A percentile compares a stretch with the other conserved stretches of the same genome.
Conservation (phyloP, 2,113 vertebrate genomes). For the Macquaria ambigua region DNA sequence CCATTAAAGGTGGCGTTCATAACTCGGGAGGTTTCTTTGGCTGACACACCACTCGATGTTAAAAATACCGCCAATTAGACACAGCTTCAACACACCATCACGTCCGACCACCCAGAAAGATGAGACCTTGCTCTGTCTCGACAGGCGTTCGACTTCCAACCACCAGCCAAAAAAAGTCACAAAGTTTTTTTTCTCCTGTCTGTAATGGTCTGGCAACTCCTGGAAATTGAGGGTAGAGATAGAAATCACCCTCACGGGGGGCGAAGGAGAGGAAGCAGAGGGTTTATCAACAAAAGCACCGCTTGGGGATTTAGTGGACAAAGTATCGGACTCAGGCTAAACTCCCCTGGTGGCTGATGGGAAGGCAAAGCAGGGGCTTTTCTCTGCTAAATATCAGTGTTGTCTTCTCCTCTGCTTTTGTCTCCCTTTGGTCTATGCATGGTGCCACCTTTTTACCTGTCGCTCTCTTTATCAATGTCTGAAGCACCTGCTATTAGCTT, state of each 20-base stretch:
- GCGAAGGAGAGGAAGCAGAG: conserved; percentile 16
- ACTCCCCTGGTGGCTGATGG: conserved; percentile 64
- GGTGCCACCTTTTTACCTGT: conserved; percentile 49
- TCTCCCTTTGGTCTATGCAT: conserved; percentile 43
- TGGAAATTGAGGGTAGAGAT: conserved; percentile 71
- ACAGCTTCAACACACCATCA: conserved; percentile 60
- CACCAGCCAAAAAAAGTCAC: conserved; percentile 34
- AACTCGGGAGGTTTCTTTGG: conserved; percentile 72
- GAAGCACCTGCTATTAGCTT: conserved; percentile 61
- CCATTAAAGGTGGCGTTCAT: conserved; percentile 81
- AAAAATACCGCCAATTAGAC: conserved; percentile 82
- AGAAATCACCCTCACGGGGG: conserved; percentile 53
- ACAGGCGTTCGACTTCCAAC: conserved; percentile 52
- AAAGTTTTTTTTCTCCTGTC: conserved; percentile 47
- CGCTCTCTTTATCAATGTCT: conserved; percentile 53
- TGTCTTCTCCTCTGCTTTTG: conserved; percentile 49
- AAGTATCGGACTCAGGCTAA: conserved; percentile 43
- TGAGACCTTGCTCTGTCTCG: conserved; percentile 59
- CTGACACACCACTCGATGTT: conserved; percentile 52
- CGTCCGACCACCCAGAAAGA: conserved; percentile 65
- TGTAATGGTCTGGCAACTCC: conserved; percentile 71
- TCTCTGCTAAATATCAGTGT: conserved; percentile 57
- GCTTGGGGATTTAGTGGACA: conserved; percentile 65
- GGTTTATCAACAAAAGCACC: conserved; percentile 72
- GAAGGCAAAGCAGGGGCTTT: conserved; percentile 34